phyloP scores from a whole-genome alignment of 2,888 invertebrate species.

The Baronia brevicornis region DNA sequence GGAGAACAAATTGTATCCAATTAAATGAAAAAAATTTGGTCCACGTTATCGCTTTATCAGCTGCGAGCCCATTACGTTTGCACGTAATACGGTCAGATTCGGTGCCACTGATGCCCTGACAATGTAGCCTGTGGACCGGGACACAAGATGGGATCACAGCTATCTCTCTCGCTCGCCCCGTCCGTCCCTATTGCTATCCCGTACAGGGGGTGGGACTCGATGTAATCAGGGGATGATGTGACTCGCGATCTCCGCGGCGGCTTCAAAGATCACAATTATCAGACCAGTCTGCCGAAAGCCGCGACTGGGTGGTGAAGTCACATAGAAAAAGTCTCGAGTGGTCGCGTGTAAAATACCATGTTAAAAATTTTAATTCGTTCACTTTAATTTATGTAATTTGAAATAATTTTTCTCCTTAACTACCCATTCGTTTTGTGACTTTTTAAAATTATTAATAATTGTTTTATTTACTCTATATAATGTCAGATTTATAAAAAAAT shows the following conservation, averaged over 20 bases:
- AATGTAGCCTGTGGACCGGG: constrained; percentile 74
- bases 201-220: constrained; percentile 68
- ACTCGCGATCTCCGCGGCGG: constrained; percentile 71
- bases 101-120: constrained; percentile 61
- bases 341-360: not conserved
- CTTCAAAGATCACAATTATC: constrained; percentile 75
- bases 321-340: constrained; percentile 45
- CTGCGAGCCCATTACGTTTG: constrained; percentile 38
- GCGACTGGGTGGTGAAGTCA: constrained; percentile 66
- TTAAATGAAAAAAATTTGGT: constrained; percentile 2
- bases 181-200: constrained; percentile 31
- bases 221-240: constrained; percentile 76
- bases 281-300: constrained; percentile 74
- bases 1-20: not conserved
- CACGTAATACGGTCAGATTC: constrained; percentile 58
- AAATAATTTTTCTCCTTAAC: no score
- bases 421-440: no score
- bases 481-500: no score
- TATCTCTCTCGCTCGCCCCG: constrained; percentile 40
- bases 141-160: constrained; percentile 79
- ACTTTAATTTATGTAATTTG: no score
- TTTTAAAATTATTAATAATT: not conserved
- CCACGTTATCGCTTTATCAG: constrained; percentile 24
- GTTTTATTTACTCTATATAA: constrained; percentile 2
- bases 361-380: not conserved